A percentile compares a stretch with the other conserved stretches of the same genome.
Evolutionary conservation across 2,797 vertebrate genomes (phyloP).

Genomic region (Enteromius trimaculatus): DNA sequence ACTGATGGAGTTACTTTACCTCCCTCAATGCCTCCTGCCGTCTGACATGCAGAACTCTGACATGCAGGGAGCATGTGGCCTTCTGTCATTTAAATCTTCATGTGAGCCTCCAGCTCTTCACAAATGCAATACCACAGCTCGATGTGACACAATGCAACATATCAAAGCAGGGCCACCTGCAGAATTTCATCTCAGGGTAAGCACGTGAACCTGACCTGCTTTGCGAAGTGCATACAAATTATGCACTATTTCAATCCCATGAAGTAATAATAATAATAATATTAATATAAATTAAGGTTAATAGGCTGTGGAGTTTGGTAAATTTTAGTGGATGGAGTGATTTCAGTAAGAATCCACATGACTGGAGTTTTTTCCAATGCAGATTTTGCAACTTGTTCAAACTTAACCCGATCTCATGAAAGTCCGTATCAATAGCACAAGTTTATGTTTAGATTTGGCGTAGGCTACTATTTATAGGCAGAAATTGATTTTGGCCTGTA

Average conservation of each 20-base stretch:
- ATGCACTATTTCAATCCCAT: not conserved
- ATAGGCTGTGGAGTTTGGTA: not conserved
- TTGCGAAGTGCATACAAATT: not conserved
- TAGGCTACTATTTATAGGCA: not conserved
- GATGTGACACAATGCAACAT: not conserved
- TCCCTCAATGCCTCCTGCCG: constrained; percentile 25
- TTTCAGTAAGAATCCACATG: not conserved
- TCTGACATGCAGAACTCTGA: constrained; percentile 30
- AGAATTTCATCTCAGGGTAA: constrained; percentile 7
- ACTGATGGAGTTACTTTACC: constrained; percentile 43
- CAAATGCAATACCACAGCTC: constrained; percentile 30
- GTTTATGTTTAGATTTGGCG: not conserved
- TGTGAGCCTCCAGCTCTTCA: constrained; percentile 33
- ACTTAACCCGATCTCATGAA: not conserved
- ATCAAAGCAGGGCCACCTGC: not conserved
- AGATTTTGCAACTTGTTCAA: not conserved
- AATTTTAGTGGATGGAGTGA: not conserved
- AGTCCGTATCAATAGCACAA: not conserved
- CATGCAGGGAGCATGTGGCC: constrained; percentile 1
- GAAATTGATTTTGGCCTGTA: not conserved
- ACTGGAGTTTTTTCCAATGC: not conserved
- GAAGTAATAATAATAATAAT: not conserved
- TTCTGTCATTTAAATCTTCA: constrained; percentile 47
- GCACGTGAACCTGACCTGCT: not conserved
- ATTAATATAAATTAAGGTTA: not conserved